These are phyloP conservation scores for Thereva unica DNA, from an alignment of 2,888 invertebrate species.

Conservation along the genomic window DNA sequence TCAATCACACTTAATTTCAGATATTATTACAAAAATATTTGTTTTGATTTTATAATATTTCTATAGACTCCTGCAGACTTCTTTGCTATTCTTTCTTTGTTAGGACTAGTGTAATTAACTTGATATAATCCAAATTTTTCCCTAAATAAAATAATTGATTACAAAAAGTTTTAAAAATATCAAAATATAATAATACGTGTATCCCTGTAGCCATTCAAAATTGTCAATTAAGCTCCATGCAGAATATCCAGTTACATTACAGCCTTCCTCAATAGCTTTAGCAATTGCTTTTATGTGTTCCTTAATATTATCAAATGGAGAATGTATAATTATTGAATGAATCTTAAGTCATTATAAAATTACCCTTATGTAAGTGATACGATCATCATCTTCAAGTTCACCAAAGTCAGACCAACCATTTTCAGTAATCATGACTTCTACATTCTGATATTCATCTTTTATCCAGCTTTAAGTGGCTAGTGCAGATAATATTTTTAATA, in stretches of 20 bases:
- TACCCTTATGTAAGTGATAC: slow-evolving; percentile 51
- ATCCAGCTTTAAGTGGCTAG: slow-evolving; percentile 57
- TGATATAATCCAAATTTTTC: slow-evolving; percentile 70
- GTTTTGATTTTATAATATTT: slow-evolving; percentile 5
- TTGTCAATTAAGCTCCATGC: slow-evolving; percentile 52
- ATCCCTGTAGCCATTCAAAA: slow-evolving; percentile 51
- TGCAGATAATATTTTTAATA: not conserved
- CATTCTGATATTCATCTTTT: slow-evolving; percentile 62
- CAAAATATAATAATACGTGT: slow-evolving; percentile 46
- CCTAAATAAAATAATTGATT: slow-evolving; percentile 55
- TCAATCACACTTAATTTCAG: no score
- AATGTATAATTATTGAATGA: not conserved
- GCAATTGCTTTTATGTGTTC: slow-evolving; percentile 48
- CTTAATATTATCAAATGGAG: slow-evolving; percentile 52
- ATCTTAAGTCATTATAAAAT: not conserved
- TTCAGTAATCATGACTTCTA: slow-evolving; percentile 63
- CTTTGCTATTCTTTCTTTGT: slow-evolving; percentile 66
- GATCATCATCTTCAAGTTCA: slow-evolving; percentile 52
- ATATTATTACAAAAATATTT: not conserved
- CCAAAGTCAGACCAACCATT: slow-evolving; percentile 63
- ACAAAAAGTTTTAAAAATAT: not conserved
- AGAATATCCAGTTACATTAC: slow-evolving; percentile 49
- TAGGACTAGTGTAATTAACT: slow-evolving; percentile 66
- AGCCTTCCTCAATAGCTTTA: slow-evolving; percentile 49
- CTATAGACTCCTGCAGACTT: slow-evolving; percentile 59